Conservation (phyloP, 2,113 vertebrate genomes). For the Cygnus atratus region DNA sequence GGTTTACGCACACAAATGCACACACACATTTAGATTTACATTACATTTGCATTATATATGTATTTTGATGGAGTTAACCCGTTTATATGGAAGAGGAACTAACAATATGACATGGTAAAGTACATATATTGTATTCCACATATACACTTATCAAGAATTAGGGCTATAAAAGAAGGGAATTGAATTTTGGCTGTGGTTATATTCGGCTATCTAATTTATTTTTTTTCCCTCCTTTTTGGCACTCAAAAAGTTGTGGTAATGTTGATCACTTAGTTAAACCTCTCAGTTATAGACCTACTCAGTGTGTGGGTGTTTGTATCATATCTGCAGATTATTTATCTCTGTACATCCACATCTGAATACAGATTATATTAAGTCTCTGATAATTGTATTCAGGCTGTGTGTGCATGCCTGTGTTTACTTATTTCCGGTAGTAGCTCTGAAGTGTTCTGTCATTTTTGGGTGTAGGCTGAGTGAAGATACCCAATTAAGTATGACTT, state of each 20-base stretch:
- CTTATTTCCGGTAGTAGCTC: not conserved
- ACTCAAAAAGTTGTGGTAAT: not conserved
- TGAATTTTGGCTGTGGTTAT: not conserved
- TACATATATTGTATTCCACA: not conserved
- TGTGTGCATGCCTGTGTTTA: not conserved
- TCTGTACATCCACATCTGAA: not conserved
- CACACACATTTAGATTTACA: no score
- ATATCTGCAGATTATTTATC: conserved; percentile 36
- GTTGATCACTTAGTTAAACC: conserved; percentile 43
- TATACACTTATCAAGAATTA: not conserved
- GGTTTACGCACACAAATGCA: not conserved
- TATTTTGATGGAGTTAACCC: not conserved
- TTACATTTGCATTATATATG: not conserved
- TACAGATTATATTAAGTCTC: conserved; percentile 12
- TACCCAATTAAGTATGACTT: not conserved
- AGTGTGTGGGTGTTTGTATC: conserved; percentile 29
- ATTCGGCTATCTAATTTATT: not conserved
- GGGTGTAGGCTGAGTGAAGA: not conserved
- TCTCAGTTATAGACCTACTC: conserved; percentile 42
- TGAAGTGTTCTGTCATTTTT: conserved; percentile 7
- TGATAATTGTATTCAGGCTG: conserved; percentile 19
- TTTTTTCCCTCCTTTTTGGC: not conserved
- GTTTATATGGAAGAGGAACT: not conserved
- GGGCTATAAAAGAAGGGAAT: not conserved
- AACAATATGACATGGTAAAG: not conserved